Evolutionary conservation across 2,888 invertebrate genomes (phyloP), one percentile per base, ranked within the genome.

Genomic region (Apodemia zela): DNA sequence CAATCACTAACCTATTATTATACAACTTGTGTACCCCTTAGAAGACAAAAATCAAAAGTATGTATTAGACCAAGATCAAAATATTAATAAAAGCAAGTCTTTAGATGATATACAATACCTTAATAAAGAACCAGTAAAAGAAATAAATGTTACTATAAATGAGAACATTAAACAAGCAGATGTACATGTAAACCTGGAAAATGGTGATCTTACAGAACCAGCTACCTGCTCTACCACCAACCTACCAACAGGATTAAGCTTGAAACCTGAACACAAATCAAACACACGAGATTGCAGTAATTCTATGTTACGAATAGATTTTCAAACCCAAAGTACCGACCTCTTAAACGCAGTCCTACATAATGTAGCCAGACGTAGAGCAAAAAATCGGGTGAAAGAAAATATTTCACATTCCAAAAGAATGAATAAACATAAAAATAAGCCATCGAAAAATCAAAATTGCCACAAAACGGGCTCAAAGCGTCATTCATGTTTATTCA

Each of bases 401-500:
- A 8, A 18, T 7, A 8, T 49, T 33, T 42, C 21, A 17, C 1
- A 17, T 59, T 17, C 13, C 7, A 42, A 38, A 42, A 7, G 13
- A 51, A 61, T 49, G 3, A 33, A 38, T 7, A 42, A 15, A 38
- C 38, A 38, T 38, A 38, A 38, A 4, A 38, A 38, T 2, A 57
- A 54, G 25, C 11, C 7, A 25, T 25, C 38, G 17, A 57, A 42
- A 17, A 62, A 21, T 57, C 21, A n/a, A 25, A 54, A 29, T n/a
- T 11, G 25, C n/a, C 65, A 73, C 67, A 29, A 71, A 71, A 2
- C 72, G 71, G 59, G 70, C 72, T 11, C 81, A 76, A 66, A 75
- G 59, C 38, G 13, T 33, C 78, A 75, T 38, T 73, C 72, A 21
- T 74, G 71, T 62, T 63, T 74, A 11, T 72, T 74, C 29, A 79